A percentile compares a stretch with the other conserved stretches of the same genome.
Evolutionary conservation across 2,113 vertebrate species (phyloP).

Genomic region (Poeciliopsis prolifica): DNA sequence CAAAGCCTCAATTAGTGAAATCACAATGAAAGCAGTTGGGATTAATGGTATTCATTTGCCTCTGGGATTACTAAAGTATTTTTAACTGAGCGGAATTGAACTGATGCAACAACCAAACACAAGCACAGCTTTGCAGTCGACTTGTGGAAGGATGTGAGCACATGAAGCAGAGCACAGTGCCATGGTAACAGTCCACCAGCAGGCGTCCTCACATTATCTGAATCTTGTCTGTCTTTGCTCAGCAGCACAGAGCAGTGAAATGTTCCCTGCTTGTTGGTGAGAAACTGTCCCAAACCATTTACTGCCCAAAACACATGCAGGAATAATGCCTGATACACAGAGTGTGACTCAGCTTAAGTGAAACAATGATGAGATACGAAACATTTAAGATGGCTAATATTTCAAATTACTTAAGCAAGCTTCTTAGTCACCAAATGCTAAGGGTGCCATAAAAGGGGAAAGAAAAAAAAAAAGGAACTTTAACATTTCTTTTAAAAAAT

Average conservation of each 20-base stretch:
- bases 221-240: slow-evolving; percentile 18
- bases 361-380: slow-evolving; percentile 16
- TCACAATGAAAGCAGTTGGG: no score
- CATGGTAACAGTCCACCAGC: slow-evolving; percentile 40
- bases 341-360: slow-evolving; percentile 7
- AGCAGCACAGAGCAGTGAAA: slow-evolving; percentile 26
- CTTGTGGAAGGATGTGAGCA: slow-evolving; percentile 34
- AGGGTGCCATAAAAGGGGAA: no score
- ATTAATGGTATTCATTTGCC: no score
- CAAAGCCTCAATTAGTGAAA: no score
- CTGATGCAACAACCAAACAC: no score
- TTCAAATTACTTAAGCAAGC: background rate
- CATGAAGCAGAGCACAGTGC: slow-evolving; percentile 10
- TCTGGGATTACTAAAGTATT: no score
- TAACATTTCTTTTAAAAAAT: no score
- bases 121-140: slow-evolving; percentile 7
- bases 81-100: no score
- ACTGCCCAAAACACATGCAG: slow-evolving; percentile 8
- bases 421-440: no score
- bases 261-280: slow-evolving; percentile 21
- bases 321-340: slow-evolving; percentile 11
- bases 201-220: slow-evolving; percentile 48
- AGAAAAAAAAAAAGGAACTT: no score
- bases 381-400: background rate
- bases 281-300: slow-evolving; percentile 39